Evolutionary conservation across 2,113 vertebrate genomes (phyloP).

Genomic region (Xenopus tropicalis): UCB_Xtro_10.0 CM004448.2:41214001-41214500

Average conservation of each 20-base stretch:
- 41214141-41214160: constrained; percentile 50
- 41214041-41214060: constrained; percentile 51
- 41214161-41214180: constrained; percentile 43
- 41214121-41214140: constrained; percentile 36
- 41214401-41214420: neutral
- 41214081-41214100: constrained; percentile 53
- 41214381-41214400: constrained; percentile 44
- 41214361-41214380: constrained; percentile 35
- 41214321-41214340: constrained; percentile 38
- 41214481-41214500: too few relatives aligned
- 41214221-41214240: constrained; percentile 43
- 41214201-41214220: constrained; percentile 47
- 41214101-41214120: constrained; percentile 47
- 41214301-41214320: constrained; percentile 38
- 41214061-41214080: constrained; percentile 42
- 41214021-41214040: constrained; percentile 10
- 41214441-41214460: too few relatives aligned
- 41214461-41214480: too few relatives aligned
- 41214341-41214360: constrained; percentile 37
- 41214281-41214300: constrained; percentile 44
- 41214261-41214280: constrained; percentile 51
- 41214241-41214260: constrained; percentile 48
- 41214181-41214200: constrained; percentile 48
- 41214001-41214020: too few relatives aligned
- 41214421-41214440: too few relatives aligned